phyloP scores from a whole-genome alignment of 2,888 invertebrate genomes.

The Pseudoips prasinana region DNA sequence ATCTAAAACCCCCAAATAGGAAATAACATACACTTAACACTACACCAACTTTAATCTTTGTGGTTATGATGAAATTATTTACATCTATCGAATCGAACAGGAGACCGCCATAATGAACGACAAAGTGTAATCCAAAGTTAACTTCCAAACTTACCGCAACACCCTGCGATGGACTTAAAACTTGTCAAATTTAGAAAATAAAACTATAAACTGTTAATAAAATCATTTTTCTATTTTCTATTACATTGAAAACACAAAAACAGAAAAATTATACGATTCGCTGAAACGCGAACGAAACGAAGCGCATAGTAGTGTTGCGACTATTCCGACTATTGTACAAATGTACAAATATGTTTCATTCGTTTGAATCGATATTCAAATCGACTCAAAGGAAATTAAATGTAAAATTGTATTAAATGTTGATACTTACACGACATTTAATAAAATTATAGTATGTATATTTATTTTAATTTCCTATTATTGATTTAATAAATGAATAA shows the following conservation, averaged over 20 bases:
- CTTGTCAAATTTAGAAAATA: conserved; percentile 54
- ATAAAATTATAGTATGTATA: too few relatives aligned
- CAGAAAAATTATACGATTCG: conserved; percentile 50
- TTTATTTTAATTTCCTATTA: too few relatives aligned
- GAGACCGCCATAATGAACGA: conserved; percentile 81
- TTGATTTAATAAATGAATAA: too few relatives aligned
- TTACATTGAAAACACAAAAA: conserved; percentile 57
- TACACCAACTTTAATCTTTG: conserved; percentile 16
- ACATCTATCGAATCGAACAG: conserved; percentile 44
- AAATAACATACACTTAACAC: conserved; percentile 15
- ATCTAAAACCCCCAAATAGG: conserved; percentile 55
- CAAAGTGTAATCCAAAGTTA: conserved; percentile 61
- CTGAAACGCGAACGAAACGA: conserved; percentile 63
- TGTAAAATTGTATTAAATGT: too few relatives aligned
- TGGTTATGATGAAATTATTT: conserved; percentile 50
- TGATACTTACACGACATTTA: too few relatives aligned
- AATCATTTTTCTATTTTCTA: conserved; percentile 60
- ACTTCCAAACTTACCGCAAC: conserved; percentile 73
- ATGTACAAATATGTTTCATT: conserved; percentile 1
- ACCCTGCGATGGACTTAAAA: conserved; percentile 66
- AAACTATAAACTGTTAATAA: conserved; percentile 47
- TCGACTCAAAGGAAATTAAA: too few relatives aligned
- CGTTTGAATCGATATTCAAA: conserved; percentile 4
- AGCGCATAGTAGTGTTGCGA: conserved; percentile 48
- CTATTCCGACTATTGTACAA: background rate